Evolutionary conservation across 2,113 vertebrate species (phyloP).

Genomic region (Oncorhynchus tshawytscha): DNA sequence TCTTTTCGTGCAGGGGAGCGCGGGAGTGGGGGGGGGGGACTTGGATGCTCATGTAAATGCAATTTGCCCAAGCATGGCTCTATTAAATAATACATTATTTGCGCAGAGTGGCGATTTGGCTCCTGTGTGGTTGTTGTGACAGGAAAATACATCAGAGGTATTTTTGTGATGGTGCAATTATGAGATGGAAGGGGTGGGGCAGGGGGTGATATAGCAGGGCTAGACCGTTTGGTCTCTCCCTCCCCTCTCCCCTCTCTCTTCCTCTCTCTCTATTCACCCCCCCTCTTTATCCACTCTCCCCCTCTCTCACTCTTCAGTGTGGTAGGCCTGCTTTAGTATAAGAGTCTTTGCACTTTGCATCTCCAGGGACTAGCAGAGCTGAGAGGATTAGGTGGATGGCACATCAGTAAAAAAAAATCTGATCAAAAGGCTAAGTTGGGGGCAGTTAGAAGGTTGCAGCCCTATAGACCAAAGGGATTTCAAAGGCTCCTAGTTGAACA

Average conservation of each 20-base stretch:
- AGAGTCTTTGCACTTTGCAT: conserved; percentile 25
- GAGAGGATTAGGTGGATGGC: conserved; percentile 55
- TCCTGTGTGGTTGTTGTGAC: conserved; percentile 59
- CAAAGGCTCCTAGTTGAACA: conserved; percentile 69
- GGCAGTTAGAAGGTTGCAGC: conserved; percentile 53
- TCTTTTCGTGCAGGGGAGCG: neutral
- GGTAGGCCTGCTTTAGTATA: neutral
- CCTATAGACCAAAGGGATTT: conserved; percentile 62
- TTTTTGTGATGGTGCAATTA: conserved; percentile 61
- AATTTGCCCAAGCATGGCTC: conserved; percentile 57
- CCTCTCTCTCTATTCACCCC: no score
- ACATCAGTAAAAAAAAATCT: conserved; percentile 49
- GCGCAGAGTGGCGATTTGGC: conserved; percentile 61
- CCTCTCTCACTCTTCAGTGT: neutral
- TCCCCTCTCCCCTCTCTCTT: no score
- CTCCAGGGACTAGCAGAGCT: conserved; percentile 39
- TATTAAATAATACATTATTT: conserved; percentile 64
- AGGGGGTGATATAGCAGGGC: no score
- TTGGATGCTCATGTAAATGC: conserved; percentile 35
- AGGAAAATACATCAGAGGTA: conserved; percentile 65
- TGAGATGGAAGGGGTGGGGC: conserved; percentile 27
- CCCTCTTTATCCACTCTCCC: no score
- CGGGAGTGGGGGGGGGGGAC: neutral
- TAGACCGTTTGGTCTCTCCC: conserved; percentile 18
- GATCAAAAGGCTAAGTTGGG: conserved; percentile 66